These are phyloP conservation scores for Myopa testacea DNA, from an alignment of 2,888 invertebrate genomes.

Conservation along the genomic window DNA sequence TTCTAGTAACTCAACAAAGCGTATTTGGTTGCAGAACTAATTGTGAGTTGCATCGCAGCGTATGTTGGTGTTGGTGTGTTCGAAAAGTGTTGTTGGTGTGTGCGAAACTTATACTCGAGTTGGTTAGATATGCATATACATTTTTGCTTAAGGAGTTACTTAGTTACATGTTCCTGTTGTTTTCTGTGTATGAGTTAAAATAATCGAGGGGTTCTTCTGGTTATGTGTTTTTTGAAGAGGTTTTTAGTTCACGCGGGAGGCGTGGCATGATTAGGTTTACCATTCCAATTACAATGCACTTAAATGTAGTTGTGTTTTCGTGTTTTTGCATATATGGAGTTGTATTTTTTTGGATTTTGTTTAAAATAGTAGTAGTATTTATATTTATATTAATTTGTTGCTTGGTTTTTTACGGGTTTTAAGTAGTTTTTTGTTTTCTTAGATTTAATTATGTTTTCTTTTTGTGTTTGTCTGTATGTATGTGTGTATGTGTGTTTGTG, in stretches of 20 bases:
- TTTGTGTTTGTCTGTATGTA: constrained; percentile 41
- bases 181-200: constrained; percentile 9
- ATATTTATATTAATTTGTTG: constrained; percentile 32
- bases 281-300: constrained; percentile 23
- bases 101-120: background rate
- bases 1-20: constrained; percentile 25
- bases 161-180: constrained; percentile 38
- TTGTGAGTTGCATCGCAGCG: background rate
- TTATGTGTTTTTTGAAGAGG: background rate
- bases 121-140: no score
- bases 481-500: constrained; percentile 38
- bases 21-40: constrained; percentile 6
- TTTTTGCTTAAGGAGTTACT: no score
- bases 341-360: constrained; percentile 36
- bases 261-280: constrained; percentile 22
- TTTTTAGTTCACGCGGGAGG: constrained; percentile 43
- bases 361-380: constrained; percentile 37
- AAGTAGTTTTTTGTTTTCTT: constrained; percentile 40
- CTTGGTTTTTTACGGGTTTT: constrained; percentile 39
- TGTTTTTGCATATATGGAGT: constrained; percentile 24
- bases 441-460: constrained; percentile 45
- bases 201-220: background rate
- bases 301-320: constrained; percentile 32
- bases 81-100: background rate
- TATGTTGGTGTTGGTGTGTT: background rate